These are phyloP conservation scores for Odontophorus gujanensis DNA, from an alignment of 2,113 vertebrate genomes.

Conservation along the genomic window DNA sequence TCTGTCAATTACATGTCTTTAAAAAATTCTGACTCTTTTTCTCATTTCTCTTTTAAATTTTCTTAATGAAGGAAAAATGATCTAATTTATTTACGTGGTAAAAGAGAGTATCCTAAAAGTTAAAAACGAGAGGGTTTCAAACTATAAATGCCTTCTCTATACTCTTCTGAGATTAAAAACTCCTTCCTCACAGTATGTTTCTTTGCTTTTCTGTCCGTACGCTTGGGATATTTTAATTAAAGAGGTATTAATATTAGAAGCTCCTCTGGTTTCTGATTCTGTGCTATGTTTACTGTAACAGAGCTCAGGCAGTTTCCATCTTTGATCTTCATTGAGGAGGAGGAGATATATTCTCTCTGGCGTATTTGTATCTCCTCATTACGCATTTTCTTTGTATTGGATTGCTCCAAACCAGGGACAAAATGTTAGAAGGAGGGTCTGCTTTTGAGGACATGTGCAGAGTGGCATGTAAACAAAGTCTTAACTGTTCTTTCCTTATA, in stretches of 20 bases:
- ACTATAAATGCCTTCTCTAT: neutral
- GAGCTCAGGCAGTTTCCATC: neutral
- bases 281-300: neutral
- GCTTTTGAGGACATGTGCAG: neutral
- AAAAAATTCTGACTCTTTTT: neutral
- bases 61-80: neutral
- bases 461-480: neutral
- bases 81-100: neutral
- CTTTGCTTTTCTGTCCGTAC: neutral
- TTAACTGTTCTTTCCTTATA: neutral
- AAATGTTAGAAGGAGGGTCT: neutral
- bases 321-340: neutral
- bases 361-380: neutral
- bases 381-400: neutral
- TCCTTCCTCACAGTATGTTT: neutral
- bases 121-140: neutral
- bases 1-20: neutral
- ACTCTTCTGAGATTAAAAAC: neutral
- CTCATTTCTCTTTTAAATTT: neutral
- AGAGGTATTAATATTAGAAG: neutral
- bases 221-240: neutral
- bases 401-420: neutral
- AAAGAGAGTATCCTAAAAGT: neutral
- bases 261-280: neutral
- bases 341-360: neutral